Percentiles rank a stretch among this genome's conserved stretches.
Evolutionary conservation across 92 coral and sea anemone genomes (phyloP).

Genomic region (Bergia puertoricense): DNA sequence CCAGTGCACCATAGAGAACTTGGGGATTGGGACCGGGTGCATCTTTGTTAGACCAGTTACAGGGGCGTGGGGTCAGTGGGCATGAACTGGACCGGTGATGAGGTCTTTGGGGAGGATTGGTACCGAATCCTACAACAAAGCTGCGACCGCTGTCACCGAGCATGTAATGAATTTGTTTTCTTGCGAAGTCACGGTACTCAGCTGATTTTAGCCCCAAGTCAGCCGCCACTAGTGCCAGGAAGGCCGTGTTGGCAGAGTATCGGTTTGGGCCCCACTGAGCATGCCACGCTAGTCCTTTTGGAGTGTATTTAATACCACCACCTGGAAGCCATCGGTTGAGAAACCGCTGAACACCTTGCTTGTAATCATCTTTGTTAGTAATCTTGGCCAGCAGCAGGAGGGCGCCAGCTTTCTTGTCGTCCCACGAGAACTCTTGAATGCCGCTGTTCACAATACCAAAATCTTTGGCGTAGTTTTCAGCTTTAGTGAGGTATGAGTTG

Average conservation of each 20-base stretch:
- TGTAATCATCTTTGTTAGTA: slow-evolving; percentile 37
- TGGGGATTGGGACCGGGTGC: slow-evolving; percentile 77
- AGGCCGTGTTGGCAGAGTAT: slow-evolving; percentile 61
- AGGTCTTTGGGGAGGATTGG: slow-evolving; percentile 76
- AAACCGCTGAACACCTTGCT: slow-evolving; percentile 28
- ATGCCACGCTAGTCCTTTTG: slow-evolving; percentile 62
- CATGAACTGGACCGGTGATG: slow-evolving; percentile 86
- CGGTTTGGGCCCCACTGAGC: slow-evolving; percentile 62
- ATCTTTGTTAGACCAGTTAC: slow-evolving; percentile 53
- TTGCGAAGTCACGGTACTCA: slow-evolving; percentile 48
- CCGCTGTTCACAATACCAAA: not conserved
- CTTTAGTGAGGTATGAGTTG: not conserved
- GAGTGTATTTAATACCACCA: slow-evolving; percentile 46
- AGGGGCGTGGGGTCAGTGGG: slow-evolving; percentile 64
- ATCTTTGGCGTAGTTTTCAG: not conserved
- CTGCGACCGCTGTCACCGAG: slow-evolving; percentile 61
- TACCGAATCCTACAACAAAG: slow-evolving; percentile 63
- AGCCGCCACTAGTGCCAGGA: slow-evolving; percentile 58
- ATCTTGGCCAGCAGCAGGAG: slow-evolving; percentile 52
- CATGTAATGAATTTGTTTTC: slow-evolving; percentile 58
- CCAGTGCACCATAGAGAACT: slow-evolving; percentile 75
- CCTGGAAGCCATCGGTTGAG: slow-evolving; percentile 57
- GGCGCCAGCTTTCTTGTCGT: slow-evolving; percentile 54
- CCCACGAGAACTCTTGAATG: slow-evolving; percentile 62
- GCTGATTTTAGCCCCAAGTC: slow-evolving; percentile 38